Evolutionary conservation across 64 coral and sea anemone genomes (phyloP).

Genomic region (Orbicella faveolata): DNA sequence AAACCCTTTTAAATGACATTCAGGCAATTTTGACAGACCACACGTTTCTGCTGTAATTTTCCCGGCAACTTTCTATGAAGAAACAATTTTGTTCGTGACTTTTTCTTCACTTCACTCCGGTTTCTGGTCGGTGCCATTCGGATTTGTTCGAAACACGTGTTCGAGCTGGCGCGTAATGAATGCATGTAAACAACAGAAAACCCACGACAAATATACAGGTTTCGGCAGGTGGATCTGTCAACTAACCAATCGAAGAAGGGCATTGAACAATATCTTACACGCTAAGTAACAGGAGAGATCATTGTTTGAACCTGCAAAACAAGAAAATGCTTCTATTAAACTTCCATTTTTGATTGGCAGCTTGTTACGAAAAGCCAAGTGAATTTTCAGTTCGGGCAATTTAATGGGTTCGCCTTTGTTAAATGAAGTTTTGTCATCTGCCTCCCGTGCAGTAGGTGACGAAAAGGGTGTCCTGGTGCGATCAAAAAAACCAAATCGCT

Average conservation of each 20-base stretch:
- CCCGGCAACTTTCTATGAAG: no score
- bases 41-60: no score
- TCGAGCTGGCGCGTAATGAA: not conserved
- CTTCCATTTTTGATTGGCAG: conserved; percentile 21
- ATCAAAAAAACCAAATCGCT: not conserved
- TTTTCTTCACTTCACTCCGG: no score
- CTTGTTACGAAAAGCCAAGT: not conserved
- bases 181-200: conserved; percentile 30
- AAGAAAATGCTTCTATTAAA: not conserved
- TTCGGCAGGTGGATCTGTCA: conserved; percentile 16
- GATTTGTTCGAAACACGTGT: conserved; percentile 26
- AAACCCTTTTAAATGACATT: no score
- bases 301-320: conserved; percentile 14
- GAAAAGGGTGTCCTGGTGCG: not conserved
- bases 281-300: conserved; percentile 1
- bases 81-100: no score
- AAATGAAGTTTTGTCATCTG: not conserved
- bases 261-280: not conserved
- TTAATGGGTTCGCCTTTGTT: not conserved
- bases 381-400: not conserved
- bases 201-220: conserved; percentile 15
- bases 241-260: not conserved
- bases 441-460: not conserved
- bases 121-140: not conserved
- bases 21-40: no score